phyloP scores from a whole-genome alignment of 2,888 invertebrate species.

The Odontomyia ornata region DNA sequence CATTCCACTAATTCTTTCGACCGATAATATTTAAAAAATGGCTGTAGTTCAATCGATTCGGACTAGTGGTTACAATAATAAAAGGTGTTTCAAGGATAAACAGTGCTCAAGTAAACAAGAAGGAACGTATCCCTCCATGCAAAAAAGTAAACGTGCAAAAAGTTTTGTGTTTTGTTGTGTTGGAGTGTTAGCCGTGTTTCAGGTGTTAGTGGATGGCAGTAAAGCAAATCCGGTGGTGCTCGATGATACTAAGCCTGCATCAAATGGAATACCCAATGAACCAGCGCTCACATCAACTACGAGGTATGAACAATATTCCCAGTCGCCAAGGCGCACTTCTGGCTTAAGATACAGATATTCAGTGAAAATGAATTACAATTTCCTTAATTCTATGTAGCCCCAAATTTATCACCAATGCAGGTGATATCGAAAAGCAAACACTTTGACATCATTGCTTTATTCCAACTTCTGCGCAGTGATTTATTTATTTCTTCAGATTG shows the following conservation, averaged over 20 bases:
- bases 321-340: too few relatives aligned
- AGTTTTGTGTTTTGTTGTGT: conserved; percentile 36
- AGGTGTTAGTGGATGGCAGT: conserved; percentile 12
- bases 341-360: too few relatives aligned
- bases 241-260: neutral
- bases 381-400: too few relatives aligned
- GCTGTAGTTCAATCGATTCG: conserved; percentile 41
- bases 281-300: neutral
- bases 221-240: conserved; percentile 1
- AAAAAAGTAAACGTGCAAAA: neutral
- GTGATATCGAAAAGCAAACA: neutral
- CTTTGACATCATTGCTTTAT: too few relatives aligned
- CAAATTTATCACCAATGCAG: too few relatives aligned
- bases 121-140: neutral
- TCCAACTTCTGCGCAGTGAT: too few relatives aligned
- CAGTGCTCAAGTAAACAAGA: neutral
- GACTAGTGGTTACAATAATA: conserved; percentile 37
- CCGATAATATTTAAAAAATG: conserved; percentile 4
- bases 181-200: conserved; percentile 15
- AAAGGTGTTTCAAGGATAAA: conserved; percentile 37
- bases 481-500: too few relatives aligned
- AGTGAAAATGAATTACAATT: too few relatives aligned
- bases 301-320: too few relatives aligned
- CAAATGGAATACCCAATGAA: neutral
- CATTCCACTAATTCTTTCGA: neutral